These are phyloP conservation scores for Romanomermis culicivorax DNA, from an alignment of 2,888 invertebrate genomes.

Conservation along the genomic window DNA sequence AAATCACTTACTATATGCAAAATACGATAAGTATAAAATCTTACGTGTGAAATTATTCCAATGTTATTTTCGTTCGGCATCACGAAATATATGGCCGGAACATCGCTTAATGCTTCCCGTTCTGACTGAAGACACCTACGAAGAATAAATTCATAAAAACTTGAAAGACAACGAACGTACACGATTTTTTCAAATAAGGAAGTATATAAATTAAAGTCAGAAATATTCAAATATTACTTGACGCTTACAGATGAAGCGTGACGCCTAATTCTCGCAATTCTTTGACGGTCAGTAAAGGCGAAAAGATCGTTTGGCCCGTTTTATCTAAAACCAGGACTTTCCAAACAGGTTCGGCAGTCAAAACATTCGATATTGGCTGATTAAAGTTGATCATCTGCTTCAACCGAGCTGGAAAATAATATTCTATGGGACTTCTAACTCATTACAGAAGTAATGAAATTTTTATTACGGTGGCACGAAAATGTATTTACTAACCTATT, in stretches of 20 bases:
- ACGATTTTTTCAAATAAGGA: too few species aligned
- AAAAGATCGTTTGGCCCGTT: conserved; percentile 90
- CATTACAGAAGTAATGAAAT: too few species aligned
- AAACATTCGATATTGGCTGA: conserved; percentile 18
- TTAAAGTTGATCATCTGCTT: conserved; percentile 26
- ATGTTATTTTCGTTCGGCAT: conserved; percentile 87
- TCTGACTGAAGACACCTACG: conserved; percentile 30
- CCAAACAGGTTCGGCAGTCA: conserved; percentile 25
- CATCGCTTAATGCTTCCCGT: conserved; percentile 65
- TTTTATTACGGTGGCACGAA: too few species aligned
- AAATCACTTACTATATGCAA: too few species aligned
- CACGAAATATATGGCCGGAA: conserved; percentile 94
- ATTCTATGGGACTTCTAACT: too few species aligned
- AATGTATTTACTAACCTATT: too few species aligned
- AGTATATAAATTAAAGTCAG: too few species aligned
- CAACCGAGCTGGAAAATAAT: conserved; percentile 17
- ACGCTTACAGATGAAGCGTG: conserved; percentile 73
- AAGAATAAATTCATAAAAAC: not conserved
- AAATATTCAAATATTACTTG: too few species aligned
- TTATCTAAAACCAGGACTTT: conserved; percentile 69
- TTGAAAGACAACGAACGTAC: not conserved
- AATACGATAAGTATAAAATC: too few species aligned
- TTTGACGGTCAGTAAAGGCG: conserved; percentile 80
- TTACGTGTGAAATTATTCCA: conserved; percentile 49
- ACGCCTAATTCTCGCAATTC: conserved; percentile 85